phyloP scores from a whole-genome alignment of 2,797 vertebrate species.

The Sciaenops ocellatus region DNA sequence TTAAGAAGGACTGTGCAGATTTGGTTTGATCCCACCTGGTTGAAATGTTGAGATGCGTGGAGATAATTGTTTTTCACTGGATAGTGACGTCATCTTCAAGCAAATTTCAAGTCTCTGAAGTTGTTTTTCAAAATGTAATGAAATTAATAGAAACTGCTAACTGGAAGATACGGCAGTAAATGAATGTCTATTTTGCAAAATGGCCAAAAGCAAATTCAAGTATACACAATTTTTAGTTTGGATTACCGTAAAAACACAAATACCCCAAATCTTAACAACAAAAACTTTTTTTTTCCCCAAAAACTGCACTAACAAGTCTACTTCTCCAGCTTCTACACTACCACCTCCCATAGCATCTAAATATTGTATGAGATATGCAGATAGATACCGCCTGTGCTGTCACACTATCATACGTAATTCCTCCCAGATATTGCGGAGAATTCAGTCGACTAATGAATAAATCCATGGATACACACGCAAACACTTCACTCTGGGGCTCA shows the following conservation, averaged over 20 bases:
- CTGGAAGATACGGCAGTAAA: not conserved
- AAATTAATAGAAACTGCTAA: not conserved
- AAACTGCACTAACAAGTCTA: slow-evolving; percentile 13
- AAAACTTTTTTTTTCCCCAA: not conserved
- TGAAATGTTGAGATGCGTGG: not conserved
- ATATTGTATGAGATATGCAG: slow-evolving; percentile 37
- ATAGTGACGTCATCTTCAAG: not conserved
- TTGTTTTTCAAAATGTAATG: not conserved
- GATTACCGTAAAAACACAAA: not conserved
- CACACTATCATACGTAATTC: slow-evolving; percentile 33
- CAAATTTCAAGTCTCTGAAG: not conserved
- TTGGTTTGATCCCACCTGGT: not conserved
- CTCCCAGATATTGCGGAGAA: slow-evolving; percentile 29
- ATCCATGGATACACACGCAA: slow-evolving; percentile 29
- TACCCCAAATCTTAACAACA: not conserved
- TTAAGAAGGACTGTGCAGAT: too few species aligned
- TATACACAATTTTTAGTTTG: not conserved
- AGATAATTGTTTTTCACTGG: not conserved
- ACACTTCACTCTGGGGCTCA: slow-evolving; percentile 28
- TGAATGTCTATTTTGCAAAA: not conserved
- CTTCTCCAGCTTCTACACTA: not conserved
- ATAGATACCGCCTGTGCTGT: slow-evolving; percentile 27
- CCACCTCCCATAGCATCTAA: slow-evolving; percentile 13
- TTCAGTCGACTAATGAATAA: slow-evolving; percentile 33
- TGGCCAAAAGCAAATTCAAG: not conserved